Conservation (phyloP, 1,140 invertebrate genomes). For the Cotesia glomerata region DNA sequence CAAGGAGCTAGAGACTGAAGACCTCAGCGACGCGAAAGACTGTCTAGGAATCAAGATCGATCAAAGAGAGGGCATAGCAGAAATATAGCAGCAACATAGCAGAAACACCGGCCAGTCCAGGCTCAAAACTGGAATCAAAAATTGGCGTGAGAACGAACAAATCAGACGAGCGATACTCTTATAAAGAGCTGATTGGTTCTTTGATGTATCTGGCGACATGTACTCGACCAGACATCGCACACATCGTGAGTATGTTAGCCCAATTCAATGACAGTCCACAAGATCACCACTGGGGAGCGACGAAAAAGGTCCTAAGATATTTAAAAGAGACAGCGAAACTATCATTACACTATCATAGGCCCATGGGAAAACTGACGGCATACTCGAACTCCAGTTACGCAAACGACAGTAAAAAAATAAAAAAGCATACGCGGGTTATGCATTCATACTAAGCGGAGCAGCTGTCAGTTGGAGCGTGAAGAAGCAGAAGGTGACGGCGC, state of each 20-base stretch:
- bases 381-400: conserved; percentile 2
- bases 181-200: conserved; percentile 36
- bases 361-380: not conserved
- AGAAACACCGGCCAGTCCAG: not conserved
- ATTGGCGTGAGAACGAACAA: not conserved
- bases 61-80: not conserved
- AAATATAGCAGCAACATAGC: conserved; percentile 7
- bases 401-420: not conserved
- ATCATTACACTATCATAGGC: not conserved
- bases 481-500: not conserved
- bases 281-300: conserved; percentile 31
- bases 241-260: conserved; percentile 38
- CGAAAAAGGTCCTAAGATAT: conserved; percentile 39
- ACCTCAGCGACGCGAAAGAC: conserved; percentile 12
- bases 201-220: conserved; percentile 44
- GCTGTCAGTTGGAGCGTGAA: not conserved
- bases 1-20: conserved; percentile 21
- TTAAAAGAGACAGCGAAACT: not conserved
- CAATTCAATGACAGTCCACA: conserved; percentile 36
- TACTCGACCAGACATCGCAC: conserved; percentile 42
- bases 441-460: not conserved
- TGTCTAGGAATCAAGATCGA: conserved; percentile 21
- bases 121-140: not conserved
- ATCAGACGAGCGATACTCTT: conserved; percentile 21
- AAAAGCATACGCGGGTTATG: conserved; percentile 8